Evolutionary conservation across 2,888 invertebrate species (phyloP).

Genomic region (Hipparchia sbordonii): DNA sequence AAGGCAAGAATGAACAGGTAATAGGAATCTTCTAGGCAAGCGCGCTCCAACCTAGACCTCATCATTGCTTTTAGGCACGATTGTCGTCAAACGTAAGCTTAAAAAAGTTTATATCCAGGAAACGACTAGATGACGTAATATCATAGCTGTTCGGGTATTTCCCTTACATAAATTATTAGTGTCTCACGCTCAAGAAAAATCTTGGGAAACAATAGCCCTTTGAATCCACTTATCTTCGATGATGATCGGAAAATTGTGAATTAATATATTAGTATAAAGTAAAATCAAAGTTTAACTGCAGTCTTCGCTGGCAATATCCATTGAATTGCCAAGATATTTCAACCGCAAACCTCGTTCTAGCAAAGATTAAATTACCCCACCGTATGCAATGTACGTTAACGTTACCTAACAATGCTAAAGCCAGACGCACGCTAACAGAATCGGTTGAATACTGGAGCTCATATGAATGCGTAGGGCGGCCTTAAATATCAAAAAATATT

Average conservation of each 20-base stretch:
- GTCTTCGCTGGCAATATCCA: constrained; percentile 10
- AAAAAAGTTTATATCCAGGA: background rate
- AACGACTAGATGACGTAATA: background rate
- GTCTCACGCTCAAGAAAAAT: background rate
- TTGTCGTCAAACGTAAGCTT: too few species aligned
- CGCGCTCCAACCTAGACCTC: too few species aligned
- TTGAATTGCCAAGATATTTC: constrained; percentile 47
- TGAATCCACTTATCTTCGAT: background rate
- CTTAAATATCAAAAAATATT: background rate
- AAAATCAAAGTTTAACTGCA: background rate
- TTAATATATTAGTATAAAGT: background rate
- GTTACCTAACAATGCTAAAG: constrained; percentile 33
- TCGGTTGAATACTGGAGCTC: background rate
- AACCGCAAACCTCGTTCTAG: constrained; percentile 63
- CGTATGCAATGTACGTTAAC: constrained; percentile 41
- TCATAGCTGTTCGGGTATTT: background rate
- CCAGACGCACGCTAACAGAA: constrained; percentile 2
- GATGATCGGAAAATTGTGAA: background rate
- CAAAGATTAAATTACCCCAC: constrained; percentile 56
- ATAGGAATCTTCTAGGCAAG: too few species aligned
- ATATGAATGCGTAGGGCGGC: background rate
- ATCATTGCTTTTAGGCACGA: too few species aligned
- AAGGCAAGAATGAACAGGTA: too few species aligned
- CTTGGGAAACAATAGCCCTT: constrained; percentile 3
- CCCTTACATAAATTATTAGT: background rate